Percentiles rank a stretch among this genome's conserved stretches.
phyloP scores from a whole-genome alignment of 2,113 vertebrate species.

The Vireo altiloquus region DNA sequence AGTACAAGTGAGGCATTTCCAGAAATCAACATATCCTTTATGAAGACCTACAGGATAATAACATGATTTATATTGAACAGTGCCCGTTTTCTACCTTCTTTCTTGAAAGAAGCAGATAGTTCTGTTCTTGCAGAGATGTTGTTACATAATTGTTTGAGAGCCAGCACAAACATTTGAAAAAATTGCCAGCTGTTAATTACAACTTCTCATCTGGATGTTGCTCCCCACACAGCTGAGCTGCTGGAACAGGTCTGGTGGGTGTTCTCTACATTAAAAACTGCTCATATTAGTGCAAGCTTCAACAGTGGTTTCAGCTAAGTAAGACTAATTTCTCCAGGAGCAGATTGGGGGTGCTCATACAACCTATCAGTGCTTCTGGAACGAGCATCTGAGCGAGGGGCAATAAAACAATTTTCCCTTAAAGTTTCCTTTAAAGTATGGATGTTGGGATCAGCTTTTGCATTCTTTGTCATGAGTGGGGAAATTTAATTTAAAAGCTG shows the following conservation, averaged over 20 bases:
- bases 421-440: not conserved
- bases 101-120: not conserved
- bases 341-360: not conserved
- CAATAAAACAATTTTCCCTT: not conserved
- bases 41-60: not conserved
- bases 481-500: not conserved
- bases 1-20: not conserved
- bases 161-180: not conserved
- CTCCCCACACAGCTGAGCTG: not conserved
- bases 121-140: not conserved
- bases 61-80: not conserved
- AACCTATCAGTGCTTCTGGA: not conserved
- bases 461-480: not conserved
- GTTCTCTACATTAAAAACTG: not conserved
- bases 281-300: not conserved
- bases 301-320: not conserved
- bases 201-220: not conserved
- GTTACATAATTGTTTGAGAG: not conserved
- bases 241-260: not conserved
- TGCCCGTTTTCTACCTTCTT: not conserved
- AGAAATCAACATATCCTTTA: not conserved
- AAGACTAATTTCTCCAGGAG: not conserved
- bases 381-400: rapidly evolving
- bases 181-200: not conserved
- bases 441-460: not conserved